These are phyloP conservation scores for Priocnemis perturbator DNA, from an alignment of 2,888 invertebrate species.

Conservation along the genomic window DNA sequence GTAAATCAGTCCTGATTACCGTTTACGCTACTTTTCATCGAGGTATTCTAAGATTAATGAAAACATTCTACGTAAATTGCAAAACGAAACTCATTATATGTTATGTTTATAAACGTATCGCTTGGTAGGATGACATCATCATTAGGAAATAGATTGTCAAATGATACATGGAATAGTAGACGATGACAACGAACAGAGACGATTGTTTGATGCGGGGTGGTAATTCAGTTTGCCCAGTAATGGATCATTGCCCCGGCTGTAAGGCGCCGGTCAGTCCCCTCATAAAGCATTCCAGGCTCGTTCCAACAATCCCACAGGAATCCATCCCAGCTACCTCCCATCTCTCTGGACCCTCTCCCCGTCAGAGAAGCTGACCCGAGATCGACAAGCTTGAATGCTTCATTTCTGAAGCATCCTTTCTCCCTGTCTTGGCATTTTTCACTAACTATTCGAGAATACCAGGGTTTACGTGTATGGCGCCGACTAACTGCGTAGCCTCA, in stretches of 20 bases:
- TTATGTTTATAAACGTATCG: too few relatives aligned
- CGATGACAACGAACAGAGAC: slow-evolving; percentile 14
- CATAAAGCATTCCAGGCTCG: slow-evolving; percentile 71
- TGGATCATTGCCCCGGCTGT: slow-evolving; percentile 63
- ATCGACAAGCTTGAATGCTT: slow-evolving; percentile 44
- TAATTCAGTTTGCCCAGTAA: slow-evolving; percentile 65
- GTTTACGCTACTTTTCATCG: too few relatives aligned
- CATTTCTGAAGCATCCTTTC: slow-evolving; percentile 34
- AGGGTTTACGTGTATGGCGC: slow-evolving; percentile 17
- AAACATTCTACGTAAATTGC: too few relatives aligned
- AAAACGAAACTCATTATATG: too few relatives aligned
- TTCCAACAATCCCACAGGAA: slow-evolving; percentile 69
- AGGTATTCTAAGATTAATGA: too few relatives aligned
- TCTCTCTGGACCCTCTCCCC: slow-evolving; percentile 49
- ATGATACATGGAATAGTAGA: too few relatives aligned
- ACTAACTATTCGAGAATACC: slow-evolving; percentile 33
- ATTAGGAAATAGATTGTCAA: too few relatives aligned
- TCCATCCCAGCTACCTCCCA: slow-evolving; percentile 58
- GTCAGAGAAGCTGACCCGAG: slow-evolving; percentile 30
- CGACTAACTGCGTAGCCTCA: too few relatives aligned
- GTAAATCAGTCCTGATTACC: too few relatives aligned
- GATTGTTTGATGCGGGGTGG: slow-evolving; percentile 55
- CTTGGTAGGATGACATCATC: too few relatives aligned
- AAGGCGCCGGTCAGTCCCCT: slow-evolving; percentile 68
- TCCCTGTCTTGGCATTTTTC: slow-evolving; percentile 30